A percentile compares a stretch with the other conserved stretches of the same genome.
Evolutionary conservation across 23 tunicate species (phyloP).

Genomic region (Aplidium turbinatum): DNA sequence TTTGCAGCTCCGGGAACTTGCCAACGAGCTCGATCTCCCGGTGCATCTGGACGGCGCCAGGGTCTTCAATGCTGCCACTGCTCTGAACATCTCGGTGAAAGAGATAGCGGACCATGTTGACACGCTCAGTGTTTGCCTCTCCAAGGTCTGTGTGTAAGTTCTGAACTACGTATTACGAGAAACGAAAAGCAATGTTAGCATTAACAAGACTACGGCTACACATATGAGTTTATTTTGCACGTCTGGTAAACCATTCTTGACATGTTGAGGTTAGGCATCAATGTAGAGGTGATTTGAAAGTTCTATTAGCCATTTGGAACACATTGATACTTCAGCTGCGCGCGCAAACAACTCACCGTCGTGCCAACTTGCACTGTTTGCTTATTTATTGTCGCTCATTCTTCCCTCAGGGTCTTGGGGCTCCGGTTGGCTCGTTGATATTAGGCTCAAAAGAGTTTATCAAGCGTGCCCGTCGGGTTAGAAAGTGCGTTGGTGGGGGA

Average conservation of each 20-base stretch:
- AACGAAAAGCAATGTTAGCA: too few species aligned
- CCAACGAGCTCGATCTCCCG: constrained; percentile 14
- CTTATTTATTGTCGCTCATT: neutral
- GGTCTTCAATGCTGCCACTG: constrained; percentile 43
- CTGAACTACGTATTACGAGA: neutral
- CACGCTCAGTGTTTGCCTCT: constrained; percentile 38
- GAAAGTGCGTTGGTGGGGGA: constrained; percentile 72
- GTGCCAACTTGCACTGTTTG: too few species aligned
- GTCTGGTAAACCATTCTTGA: too few species aligned
- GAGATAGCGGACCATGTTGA: constrained; percentile 46
- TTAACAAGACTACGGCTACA: too few species aligned
- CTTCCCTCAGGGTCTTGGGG: constrained; percentile 52
- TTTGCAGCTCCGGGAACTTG: constrained; percentile 40
- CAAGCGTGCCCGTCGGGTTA: constrained; percentile 24
- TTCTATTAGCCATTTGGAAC: too few species aligned
- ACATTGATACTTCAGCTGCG: too few species aligned
- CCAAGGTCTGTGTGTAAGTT: constrained; percentile 29
- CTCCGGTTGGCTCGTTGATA: constrained; percentile 70
- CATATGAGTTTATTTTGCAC: too few species aligned
- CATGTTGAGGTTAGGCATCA: too few species aligned
- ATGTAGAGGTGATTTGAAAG: too few species aligned
- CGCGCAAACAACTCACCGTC: too few species aligned
- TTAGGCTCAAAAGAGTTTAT: constrained; percentile 35
- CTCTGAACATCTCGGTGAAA: neutral
- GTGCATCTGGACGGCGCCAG: constrained; percentile 65